Base-by-base conservation (phyloP, 2,797 vertebrate species). In the Hylomyscus alleni region DNA sequence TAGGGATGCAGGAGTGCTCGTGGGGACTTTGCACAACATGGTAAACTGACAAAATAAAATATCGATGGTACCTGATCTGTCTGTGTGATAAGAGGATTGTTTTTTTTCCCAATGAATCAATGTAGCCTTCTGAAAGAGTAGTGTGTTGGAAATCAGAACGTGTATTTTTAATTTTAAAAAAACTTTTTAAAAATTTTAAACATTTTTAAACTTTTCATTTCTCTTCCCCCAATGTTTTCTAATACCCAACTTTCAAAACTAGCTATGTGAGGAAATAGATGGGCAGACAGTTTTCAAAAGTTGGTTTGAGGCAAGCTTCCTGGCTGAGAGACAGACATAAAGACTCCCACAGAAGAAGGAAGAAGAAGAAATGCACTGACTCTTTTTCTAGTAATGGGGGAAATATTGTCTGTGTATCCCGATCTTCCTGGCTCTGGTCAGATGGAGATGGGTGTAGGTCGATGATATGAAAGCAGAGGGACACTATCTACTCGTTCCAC, bases 121-220 rank as follows among this genome's bases (percentile, higher is more conserved):
- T 65, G 83, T 80, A 37, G 47, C 76, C 20, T 62, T 88, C 44
- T 88, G 24, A 15, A 37, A 75, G 58, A 91, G 37, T 69, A 76
- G 40, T 88, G 9, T 86, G 62, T 77, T 82, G 20, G 82, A 94
- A 89, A 62, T 60, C 40, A 40, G 12, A 77, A 26, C 1, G 6
- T 69, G 14, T 69, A n/a, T n/a, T 69, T 69, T 69, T 69, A 69
- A 69, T 69, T 67, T 2, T 3, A 19, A 69, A 67, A 69, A n/a
- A 69, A 7, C 6, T 69, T 69, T 67, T n/a, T 5, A 69, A n/a
- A 69, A 34, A 34, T 15, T 69, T 67, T 67, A 67, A 67, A 67
- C 6, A 1, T 20, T 72, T 72, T 72, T 72, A 37, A 37, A n/a
- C 47, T 86, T 96, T 93, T 73, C 37, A 86, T 73, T 78, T 92